Evolutionary conservation across 2,797 vertebrate genomes (phyloP).

Genomic region (Lutjanus campechanus): DNA sequence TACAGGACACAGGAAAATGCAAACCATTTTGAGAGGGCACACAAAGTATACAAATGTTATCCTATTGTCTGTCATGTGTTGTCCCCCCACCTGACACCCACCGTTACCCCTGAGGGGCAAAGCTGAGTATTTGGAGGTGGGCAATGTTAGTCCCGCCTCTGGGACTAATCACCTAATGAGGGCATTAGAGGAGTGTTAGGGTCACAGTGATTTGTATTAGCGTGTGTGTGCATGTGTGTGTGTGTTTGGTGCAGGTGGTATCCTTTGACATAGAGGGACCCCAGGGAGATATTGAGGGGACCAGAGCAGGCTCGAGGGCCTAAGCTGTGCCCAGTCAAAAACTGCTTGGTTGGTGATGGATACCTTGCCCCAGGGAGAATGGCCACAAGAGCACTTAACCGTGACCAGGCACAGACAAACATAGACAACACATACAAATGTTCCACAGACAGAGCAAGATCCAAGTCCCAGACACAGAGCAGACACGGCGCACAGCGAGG

Average conservation of each 20-base stretch:
- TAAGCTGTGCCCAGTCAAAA: constrained; percentile 76
- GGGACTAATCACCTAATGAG: constrained; percentile 86
- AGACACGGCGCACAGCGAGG: constrained; percentile 78
- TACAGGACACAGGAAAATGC: constrained; percentile 12
- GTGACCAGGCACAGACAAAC: constrained; percentile 71
- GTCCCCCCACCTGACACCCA: constrained; percentile 38
- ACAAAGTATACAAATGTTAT: constrained; percentile 30
- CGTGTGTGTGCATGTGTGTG: constrained; percentile 41
- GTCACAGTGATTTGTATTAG: constrained; percentile 76
- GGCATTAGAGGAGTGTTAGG: constrained; percentile 79
- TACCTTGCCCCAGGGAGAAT: constrained; percentile 84
- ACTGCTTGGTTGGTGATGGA: constrained; percentile 85
- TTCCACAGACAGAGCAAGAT: constrained; percentile 58
- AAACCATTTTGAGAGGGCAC: constrained; percentile 7
- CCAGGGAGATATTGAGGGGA: constrained; percentile 83
- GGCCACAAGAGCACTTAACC: constrained; percentile 78
- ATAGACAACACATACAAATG: constrained; percentile 46
- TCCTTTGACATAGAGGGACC: constrained; percentile 82
- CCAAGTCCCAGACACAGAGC: constrained; percentile 74
- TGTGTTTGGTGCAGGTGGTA: constrained; percentile 77
- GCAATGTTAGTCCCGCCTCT: constrained; percentile 71
- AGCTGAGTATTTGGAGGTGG: constrained; percentile 59
- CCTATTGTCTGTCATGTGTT: constrained; percentile 34
- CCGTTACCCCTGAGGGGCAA: constrained; percentile 48
- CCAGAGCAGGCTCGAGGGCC: constrained; percentile 75